Evolutionary conservation across 1,140 invertebrate species (phyloP).

Genomic region (Philotrypesis tridentata): DNA sequence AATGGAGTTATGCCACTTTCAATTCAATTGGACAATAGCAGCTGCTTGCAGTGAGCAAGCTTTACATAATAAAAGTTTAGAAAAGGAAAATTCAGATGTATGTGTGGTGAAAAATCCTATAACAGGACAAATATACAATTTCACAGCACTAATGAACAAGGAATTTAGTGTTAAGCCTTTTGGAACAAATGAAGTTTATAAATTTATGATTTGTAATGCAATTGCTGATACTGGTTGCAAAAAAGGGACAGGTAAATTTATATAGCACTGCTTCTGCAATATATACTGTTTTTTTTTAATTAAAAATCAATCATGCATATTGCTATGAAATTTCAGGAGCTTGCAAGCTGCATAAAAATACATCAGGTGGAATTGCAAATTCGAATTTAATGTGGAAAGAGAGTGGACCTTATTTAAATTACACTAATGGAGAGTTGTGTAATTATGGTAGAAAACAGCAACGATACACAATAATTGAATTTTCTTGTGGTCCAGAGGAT

Average conservation of each 20-base stretch:
- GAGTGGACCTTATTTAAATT: conserved; percentile 74
- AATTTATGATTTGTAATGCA: conserved; percentile 61
- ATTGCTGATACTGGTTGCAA: conserved; percentile 52
- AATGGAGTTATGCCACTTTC: conserved; percentile 61
- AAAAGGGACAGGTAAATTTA: conserved; percentile 54
- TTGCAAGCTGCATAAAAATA: conserved; percentile 56
- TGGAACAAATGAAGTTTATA: conserved; percentile 51
- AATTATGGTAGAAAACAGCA: conserved; percentile 43
- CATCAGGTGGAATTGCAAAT: conserved; percentile 70
- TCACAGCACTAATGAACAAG: conserved; percentile 50
- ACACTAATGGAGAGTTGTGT: conserved; percentile 72
- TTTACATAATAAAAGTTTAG: conserved; percentile 57
- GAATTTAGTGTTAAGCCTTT: conserved; percentile 29
- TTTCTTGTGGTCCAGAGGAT: conserved; percentile 68
- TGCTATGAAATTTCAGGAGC: conserved; percentile 56
- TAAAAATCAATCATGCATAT: conserved; percentile 24
- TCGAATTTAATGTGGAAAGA: conserved; percentile 71
- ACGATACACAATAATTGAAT: conserved; percentile 73
- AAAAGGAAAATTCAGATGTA: conserved; percentile 46
- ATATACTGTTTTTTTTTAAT: conserved; percentile 26
- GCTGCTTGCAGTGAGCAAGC: conserved; percentile 61
- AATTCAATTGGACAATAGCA: conserved; percentile 61
- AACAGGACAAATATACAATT: conserved; percentile 60
- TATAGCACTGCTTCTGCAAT: background rate
- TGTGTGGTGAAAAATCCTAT: conserved; percentile 63